Evolutionary conservation across 2,113 vertebrate species (phyloP).

Genomic region (Dromaius novaehollandiae): DNA sequence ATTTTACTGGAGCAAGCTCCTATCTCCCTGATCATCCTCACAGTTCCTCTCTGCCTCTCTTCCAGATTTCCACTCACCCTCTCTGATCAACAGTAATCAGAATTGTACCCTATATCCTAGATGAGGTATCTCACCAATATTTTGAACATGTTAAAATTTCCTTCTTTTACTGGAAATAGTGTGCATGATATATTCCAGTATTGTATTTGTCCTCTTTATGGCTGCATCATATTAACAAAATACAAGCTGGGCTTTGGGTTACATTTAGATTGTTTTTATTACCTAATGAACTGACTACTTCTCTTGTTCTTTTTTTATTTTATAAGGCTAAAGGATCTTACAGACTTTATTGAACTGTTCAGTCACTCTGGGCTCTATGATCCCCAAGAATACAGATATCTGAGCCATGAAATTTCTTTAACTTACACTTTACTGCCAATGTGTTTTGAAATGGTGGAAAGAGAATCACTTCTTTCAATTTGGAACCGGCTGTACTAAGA

Average conservation of each 20-base stretch:
- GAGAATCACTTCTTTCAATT: slow-evolving; percentile 12
- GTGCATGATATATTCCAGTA: background rate
- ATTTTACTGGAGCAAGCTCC: background rate
- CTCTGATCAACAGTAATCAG: background rate
- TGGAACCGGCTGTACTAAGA: background rate
- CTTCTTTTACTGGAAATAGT: background rate
- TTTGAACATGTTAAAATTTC: background rate
- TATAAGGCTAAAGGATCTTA: background rate
- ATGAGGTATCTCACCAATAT: background rate
- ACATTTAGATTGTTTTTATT: background rate
- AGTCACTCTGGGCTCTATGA: background rate
- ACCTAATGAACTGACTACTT: background rate
- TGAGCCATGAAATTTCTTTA: background rate
- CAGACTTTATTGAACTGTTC: background rate
- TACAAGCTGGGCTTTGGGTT: background rate
- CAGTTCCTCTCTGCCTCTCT: background rate
- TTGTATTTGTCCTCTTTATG: background rate
- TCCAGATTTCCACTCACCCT: background rate
- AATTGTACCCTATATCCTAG: background rate
- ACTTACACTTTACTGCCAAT: slow-evolving; percentile 69
- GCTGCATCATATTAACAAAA: background rate
- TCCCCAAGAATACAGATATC: background rate
- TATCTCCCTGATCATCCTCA: background rate
- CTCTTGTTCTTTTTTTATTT: background rate
- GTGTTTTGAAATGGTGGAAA: slow-evolving; percentile 41